Evolutionary conservation across 1,140 invertebrate species (phyloP).

Genomic region (Drosophila lowei): DNA sequence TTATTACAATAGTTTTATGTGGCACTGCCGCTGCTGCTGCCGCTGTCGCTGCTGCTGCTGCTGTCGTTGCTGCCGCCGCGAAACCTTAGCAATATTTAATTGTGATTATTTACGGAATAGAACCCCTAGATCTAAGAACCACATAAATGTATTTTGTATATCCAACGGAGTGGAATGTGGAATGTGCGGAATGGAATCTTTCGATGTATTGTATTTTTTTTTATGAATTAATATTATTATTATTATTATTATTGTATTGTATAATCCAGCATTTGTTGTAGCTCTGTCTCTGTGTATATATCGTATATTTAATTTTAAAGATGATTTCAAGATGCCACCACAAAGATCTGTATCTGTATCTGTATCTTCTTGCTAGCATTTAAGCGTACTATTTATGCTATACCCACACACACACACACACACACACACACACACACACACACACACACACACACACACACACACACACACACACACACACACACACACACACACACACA

Average conservation of each 20-base stretch:
- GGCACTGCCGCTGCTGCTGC: slow-evolving; percentile 29
- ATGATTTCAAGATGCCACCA: too few species aligned
- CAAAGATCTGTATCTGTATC: slow-evolving; percentile 10
- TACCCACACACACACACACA: slow-evolving; percentile 13
- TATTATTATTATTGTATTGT: slow-evolving; percentile 22
- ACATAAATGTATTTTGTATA: slow-evolving; percentile 17
- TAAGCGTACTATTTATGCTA: slow-evolving; percentile 63
- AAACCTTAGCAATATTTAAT: slow-evolving; percentile 70
- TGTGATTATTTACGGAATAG: slow-evolving; percentile 71
- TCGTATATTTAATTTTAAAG: slow-evolving; percentile 22
- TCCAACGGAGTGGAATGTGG: not conserved
- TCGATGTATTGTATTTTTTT: slow-evolving; percentile 13
- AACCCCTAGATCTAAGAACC: slow-evolving; percentile 23
- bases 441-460: too few species aligned
- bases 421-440: too few species aligned
- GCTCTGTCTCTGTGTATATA: slow-evolving; percentile 54
- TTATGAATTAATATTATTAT: slow-evolving; percentile 8
- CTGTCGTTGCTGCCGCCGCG: slow-evolving; percentile 41
- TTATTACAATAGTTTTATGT: slow-evolving; percentile 68
- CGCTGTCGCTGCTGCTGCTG: slow-evolving; percentile 46
- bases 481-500: too few species aligned
- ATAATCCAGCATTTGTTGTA: slow-evolving; percentile 24
- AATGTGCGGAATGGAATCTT: slow-evolving; percentile 2
- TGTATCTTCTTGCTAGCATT: slow-evolving; percentile 31
- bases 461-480: slow-evolving; percentile 4